Conservation (phyloP, 2,888 invertebrate species). For the Mythimna ferrago region DNA sequence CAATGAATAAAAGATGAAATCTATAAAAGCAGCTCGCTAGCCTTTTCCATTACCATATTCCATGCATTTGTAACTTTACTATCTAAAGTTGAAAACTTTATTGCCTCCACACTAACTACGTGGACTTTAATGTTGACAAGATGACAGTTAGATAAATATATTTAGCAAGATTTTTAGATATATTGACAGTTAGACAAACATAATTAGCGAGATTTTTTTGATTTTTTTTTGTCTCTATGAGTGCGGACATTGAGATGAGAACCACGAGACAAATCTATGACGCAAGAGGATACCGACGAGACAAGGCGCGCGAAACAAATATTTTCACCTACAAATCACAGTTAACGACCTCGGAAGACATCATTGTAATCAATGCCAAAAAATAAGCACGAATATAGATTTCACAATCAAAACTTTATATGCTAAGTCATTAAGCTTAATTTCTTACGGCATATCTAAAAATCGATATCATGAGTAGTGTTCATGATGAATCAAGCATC, state of each 20-base stretch:
- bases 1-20: conserved; percentile 45
- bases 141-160: conserved; percentile 21
- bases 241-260: conserved; percentile 23
- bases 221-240: conserved; percentile 25
- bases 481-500: conserved; percentile 25
- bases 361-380: conserved; percentile 50
- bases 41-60: conserved; percentile 33
- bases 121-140: conserved; percentile 5
- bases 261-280: conserved; percentile 47
- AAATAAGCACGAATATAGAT: conserved; percentile 48
- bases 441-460: conserved; percentile 21
- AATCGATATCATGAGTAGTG: conserved; percentile 14
- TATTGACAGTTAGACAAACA: conserved; percentile 20
- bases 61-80: conserved; percentile 36
- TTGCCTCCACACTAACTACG: background rate
- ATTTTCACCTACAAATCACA: conserved; percentile 75
- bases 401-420: conserved; percentile 34
- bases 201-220: conserved; percentile 10
- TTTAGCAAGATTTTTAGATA: conserved; percentile 1
- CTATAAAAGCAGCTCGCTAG: conserved; percentile 20
- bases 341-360: conserved; percentile 68
- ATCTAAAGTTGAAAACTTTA: conserved; percentile 15
- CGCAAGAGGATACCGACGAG: conserved; percentile 46
- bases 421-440: conserved; percentile 34
- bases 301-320: conserved; percentile 61